Evolutionary conservation across 1,140 invertebrate genomes (phyloP), one percentile per base, ranked within the genome.

Genomic region (Microplitis mediator): DNA sequence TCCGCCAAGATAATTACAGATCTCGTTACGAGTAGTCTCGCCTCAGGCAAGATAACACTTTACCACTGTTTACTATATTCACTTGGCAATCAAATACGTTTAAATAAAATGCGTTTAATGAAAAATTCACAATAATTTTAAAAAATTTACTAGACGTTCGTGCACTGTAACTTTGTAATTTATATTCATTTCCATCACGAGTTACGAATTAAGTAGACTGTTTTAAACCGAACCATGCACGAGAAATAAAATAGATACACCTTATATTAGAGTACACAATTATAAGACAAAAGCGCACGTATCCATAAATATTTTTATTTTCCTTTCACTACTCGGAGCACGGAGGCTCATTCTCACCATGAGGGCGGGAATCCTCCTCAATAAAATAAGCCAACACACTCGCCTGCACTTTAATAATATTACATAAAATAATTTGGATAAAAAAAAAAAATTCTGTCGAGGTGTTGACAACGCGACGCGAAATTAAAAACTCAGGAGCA

Each of bases 241-340:
- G 23, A 23, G 23, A 23, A 23, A 23, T 23, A 23, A 23, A 23
- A 23, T 23, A 23, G 0, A 23, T 23, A 23, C 23, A 23, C 23
- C 23, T 23, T 23, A 23, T 23, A 23, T 23, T 23, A 23, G 23
- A 23, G 23, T 23, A 23, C 23, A 23, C 23, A 23, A 23, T 23
- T 23, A 23, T 23, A 23, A 23, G 23, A 23, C 23, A 32, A 34
- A 66, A 23, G 32, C 11, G 32, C 6, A 54, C 65, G 51, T 68
- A 68, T 68, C 32, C 23, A 56, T 54, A 51, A 31, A 51, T 50
- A 51, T 45, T 45, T 45, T 45, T 45, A 11, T 45, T 45, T 45
- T 69, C 56, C 68, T 69, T 69, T 62, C 68, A 69, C 68, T 69
- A 45, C 39, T 58, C 31, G 31, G 66, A 68, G 51, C 66, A 68